Evolutionary conservation across 2,113 vertebrate genomes (phyloP).

Genomic region (Acanthochromis polyacanthus): DNA sequence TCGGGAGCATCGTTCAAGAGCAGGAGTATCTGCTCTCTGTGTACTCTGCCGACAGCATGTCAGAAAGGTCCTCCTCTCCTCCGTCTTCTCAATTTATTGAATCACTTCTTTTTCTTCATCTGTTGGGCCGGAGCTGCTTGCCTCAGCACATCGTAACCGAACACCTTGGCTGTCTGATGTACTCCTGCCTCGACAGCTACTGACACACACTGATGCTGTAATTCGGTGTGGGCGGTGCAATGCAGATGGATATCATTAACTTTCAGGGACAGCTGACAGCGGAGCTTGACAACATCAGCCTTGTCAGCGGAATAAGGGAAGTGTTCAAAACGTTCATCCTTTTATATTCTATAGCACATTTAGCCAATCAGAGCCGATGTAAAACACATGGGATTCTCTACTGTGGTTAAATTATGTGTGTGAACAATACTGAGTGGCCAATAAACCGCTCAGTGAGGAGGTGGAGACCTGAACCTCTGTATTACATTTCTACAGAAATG

Average conservation of each 20-base stretch:
- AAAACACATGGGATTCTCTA: background rate
- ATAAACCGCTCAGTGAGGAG: background rate
- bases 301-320: background rate
- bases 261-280: constrained; percentile 28
- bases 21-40: constrained; percentile 10
- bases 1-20: constrained; percentile 10
- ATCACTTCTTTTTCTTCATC: constrained; percentile 33
- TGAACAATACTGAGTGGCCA: background rate
- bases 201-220: constrained; percentile 58
- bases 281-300: constrained; percentile 5
- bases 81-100: constrained; percentile 54
- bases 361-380: background rate
- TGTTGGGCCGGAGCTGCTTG: constrained; percentile 38
- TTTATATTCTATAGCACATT: constrained; percentile 11
- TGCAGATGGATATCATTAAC: constrained; percentile 45
- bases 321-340: background rate
- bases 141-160: constrained; percentile 63
- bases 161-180: constrained; percentile 52
- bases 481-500: background rate
- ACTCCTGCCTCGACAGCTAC: constrained; percentile 28
- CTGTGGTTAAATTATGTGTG: background rate
- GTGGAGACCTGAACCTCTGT: background rate
- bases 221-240: constrained; percentile 50
- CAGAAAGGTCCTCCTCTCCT: constrained; percentile 18
- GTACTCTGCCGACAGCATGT: constrained; percentile 33